Evolutionary conservation across 2,797 vertebrate species (phyloP).

Genomic region (Meda fulgida): DNA sequence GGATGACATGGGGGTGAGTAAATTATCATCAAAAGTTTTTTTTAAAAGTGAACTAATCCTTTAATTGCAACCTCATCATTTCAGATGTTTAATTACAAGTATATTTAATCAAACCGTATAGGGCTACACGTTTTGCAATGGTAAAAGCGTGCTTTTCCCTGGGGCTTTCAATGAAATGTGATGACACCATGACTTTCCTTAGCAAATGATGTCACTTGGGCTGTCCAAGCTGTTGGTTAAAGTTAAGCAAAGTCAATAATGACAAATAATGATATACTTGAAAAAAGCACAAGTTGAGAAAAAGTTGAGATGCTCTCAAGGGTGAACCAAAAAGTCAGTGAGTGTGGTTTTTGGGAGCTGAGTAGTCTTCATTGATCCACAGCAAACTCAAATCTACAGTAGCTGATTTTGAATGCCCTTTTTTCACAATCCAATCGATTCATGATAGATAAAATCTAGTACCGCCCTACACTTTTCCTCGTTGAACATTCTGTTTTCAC

Average conservation of each 20-base stretch:
- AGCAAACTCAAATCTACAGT: not conserved
- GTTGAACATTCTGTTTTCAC: not conserved
- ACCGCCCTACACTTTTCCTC: not conserved
- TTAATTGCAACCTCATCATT: too few relatives aligned
- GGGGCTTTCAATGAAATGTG: not conserved
- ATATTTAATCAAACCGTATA: too few relatives aligned
- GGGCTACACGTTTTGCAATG: too few relatives aligned
- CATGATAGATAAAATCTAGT: not conserved
- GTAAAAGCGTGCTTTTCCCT: too few relatives aligned
- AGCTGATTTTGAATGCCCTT: not conserved
- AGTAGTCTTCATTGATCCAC: too few relatives aligned
- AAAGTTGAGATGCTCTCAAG: not conserved
- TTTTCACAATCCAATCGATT: not conserved
- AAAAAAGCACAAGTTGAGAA: not conserved
- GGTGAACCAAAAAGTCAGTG: not conserved
- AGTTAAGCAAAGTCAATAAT: not conserved
- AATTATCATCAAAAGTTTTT: too few relatives aligned
- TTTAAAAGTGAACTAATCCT: too few relatives aligned
- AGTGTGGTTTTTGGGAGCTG: too few relatives aligned
- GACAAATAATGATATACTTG: not conserved
- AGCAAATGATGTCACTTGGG: not conserved
- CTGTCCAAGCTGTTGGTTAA: not conserved
- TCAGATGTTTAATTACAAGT: too few relatives aligned
- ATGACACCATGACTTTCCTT: not conserved
- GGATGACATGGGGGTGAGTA: too few relatives aligned